phyloP scores from a whole-genome alignment of 2,888 invertebrate species.

The Apantesis nais region DNA sequence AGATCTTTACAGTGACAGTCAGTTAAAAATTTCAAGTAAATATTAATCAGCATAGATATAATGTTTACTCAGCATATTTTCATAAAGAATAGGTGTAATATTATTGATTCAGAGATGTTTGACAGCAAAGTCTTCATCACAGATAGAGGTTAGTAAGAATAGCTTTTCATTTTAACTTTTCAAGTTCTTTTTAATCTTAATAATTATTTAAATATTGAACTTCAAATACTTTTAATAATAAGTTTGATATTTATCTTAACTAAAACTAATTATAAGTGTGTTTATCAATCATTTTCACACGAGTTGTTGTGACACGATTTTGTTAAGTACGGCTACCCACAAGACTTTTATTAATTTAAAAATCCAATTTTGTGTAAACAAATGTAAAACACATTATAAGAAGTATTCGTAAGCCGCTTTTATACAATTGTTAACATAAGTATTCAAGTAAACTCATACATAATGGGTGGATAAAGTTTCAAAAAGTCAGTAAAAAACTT shows the following conservation, averaged over 20 bases:
- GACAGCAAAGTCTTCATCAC: neutral
- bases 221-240: neutral
- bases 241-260: neutral
- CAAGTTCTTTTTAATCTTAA: neutral
- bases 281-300: neutral
- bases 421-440: neutral
- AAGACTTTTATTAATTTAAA: neutral
- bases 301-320: neutral
- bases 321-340: slow-evolving; percentile 6
- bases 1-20: neutral
- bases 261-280: neutral
- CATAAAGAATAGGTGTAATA: neutral
- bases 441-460: neutral
- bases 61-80: neutral
- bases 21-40: neutral
- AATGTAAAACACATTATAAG: neutral
- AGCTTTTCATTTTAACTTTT: neutral
- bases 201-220: neutral
- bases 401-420: neutral
- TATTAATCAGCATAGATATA: neutral
- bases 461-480: neutral
- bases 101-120: neutral
- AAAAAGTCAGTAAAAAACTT: slow-evolving; percentile 22
- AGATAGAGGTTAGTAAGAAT: neutral
- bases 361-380: neutral